Evolutionary conservation across 2,888 invertebrate genomes (phyloP).

Genomic region (Aricia artaxerxes): DNA sequence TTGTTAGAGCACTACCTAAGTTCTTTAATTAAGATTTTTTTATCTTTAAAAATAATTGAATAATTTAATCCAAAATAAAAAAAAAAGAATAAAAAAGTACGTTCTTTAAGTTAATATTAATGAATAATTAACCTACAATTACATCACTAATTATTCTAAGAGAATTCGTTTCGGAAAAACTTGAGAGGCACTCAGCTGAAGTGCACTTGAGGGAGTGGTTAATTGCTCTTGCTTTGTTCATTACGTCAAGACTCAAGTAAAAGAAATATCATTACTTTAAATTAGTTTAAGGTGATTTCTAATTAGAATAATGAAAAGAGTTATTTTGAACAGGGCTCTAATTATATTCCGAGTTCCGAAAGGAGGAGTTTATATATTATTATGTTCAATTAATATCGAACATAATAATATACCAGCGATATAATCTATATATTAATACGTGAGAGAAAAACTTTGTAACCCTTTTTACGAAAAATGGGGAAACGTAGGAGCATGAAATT

Average conservation of each 20-base stretch:
- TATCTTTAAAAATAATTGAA: background rate
- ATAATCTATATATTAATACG: too few relatives aligned
- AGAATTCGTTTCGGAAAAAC: background rate
- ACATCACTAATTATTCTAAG: background rate
- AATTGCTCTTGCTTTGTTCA: slow-evolving; percentile 16
- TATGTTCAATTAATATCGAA: too few relatives aligned
- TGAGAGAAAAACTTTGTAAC: too few relatives aligned
- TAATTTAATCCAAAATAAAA: background rate
- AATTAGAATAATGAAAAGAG: background rate
- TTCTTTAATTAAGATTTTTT: too few relatives aligned
- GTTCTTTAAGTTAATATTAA: background rate
- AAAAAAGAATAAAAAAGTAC: background rate
- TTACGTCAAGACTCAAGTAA: background rate
- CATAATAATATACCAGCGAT: too few relatives aligned
- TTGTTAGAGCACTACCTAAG: too few relatives aligned
- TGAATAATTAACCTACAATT: background rate
- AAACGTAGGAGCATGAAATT: too few relatives aligned
- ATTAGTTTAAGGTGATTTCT: background rate
- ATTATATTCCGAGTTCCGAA: too few relatives aligned
- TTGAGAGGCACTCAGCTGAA: background rate
- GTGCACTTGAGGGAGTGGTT: slow-evolving; percentile 10
- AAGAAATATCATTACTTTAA: background rate
- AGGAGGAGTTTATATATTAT: too few relatives aligned
- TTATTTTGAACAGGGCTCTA: too few relatives aligned
- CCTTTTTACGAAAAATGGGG: too few relatives aligned